Evolutionary conservation across 2,113 vertebrate genomes (phyloP).

Genomic region (Diadophis punctatus): DNA sequence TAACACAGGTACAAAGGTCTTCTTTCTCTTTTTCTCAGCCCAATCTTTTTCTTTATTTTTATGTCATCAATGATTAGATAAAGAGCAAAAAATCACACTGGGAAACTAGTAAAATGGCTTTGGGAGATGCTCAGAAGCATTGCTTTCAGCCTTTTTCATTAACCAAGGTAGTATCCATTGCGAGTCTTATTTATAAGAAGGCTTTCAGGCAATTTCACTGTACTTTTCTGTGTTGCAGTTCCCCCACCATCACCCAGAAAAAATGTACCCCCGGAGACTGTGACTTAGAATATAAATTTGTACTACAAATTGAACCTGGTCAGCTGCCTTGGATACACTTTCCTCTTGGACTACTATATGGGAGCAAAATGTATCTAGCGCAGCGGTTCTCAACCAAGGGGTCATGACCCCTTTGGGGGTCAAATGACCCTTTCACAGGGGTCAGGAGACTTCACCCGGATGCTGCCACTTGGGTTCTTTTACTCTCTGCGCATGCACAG

Average conservation of each 20-base stretch:
- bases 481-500: too few relatives aligned
- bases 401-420: too few relatives aligned
- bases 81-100: conserved; percentile 46
- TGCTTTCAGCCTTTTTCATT: conserved; percentile 67
- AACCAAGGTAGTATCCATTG: conserved; percentile 65
- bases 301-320: conserved; percentile 59
- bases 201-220: conserved; percentile 78
- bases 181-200: conserved; percentile 76
- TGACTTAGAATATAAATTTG: conserved; percentile 75
- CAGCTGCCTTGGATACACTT: conserved; percentile 62
- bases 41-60: not conserved
- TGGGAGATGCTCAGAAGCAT: conserved; percentile 51
- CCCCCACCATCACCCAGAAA: conserved; percentile 39
- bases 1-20: conserved; percentile 35
- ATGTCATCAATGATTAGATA: conserved; percentile 56
- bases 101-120: conserved; percentile 62
- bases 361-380: conserved; percentile 67
- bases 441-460: too few relatives aligned
- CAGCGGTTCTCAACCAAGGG: too few relatives aligned
- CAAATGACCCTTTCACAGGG: too few relatives aligned
- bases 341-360: conserved; percentile 64
- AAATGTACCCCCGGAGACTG: conserved; percentile 76
- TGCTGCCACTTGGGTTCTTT: too few relatives aligned
- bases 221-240: conserved; percentile 66
- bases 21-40: too few relatives aligned